Conservation (phyloP, 2,888 invertebrate genomes). For the Drosophila rubida region DNA sequence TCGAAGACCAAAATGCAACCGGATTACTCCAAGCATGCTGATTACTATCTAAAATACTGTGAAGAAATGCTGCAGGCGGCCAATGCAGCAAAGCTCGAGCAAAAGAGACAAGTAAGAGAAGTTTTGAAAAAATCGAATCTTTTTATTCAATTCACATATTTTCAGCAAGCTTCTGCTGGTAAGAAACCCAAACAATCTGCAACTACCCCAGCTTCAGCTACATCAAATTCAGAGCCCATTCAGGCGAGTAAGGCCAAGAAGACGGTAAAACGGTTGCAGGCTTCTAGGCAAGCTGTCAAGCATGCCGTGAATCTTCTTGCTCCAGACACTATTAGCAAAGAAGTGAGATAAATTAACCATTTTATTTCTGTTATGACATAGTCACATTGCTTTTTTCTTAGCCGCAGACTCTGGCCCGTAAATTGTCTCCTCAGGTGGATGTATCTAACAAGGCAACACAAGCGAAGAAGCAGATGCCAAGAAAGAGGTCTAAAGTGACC, state of each 20-base stretch:
- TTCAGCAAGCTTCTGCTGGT: constrained; percentile 56
- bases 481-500: neutral
- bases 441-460: neutral
- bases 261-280: constrained; percentile 62
- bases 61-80: constrained; percentile 76
- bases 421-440: constrained; percentile 52
- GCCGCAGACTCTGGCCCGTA: constrained; percentile 51
- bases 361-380: neutral
- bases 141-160: neutral
- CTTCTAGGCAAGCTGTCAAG: constrained; percentile 44
- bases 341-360: constrained; percentile 25
- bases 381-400: neutral
- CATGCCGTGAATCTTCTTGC: constrained; percentile 47
- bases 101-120: constrained; percentile 72
- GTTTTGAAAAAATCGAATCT: neutral
- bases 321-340: constrained; percentile 12
- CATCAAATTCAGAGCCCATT: neutral
- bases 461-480: neutral
- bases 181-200: constrained; percentile 12
- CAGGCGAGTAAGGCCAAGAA: constrained; percentile 38
- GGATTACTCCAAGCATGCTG: constrained; percentile 7
- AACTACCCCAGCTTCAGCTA: neutral
- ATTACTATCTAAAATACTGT: constrained; percentile 69
- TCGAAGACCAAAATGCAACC: neutral
- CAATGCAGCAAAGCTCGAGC: constrained; percentile 71